Evolutionary conservation across 2,888 invertebrate species (phyloP), one percentile per base, ranked within the genome.

Genomic region (Ochropacha duplaris): DNA sequence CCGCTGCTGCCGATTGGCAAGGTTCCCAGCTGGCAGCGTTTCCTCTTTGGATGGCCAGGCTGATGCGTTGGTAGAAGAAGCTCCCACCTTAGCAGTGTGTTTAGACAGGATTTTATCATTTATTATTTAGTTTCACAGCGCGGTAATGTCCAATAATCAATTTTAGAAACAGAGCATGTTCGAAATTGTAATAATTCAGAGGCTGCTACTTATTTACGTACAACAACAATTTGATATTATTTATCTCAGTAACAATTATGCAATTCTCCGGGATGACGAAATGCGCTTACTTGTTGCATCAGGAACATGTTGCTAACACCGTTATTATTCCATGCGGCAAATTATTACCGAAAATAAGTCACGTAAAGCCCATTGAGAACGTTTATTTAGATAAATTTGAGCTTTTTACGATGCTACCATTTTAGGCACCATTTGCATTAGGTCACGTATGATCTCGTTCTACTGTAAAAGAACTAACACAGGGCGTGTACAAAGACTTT

Each of bases 201-300:
- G 19, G 44, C n/a, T 44, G 44, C 9, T 6, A 19, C 6, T 19
- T 44, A 44, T 44, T 16, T 19, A 19, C 14, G 16, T 44, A 19
- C 19, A 16, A 16, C n/a, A 39, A 19, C 52, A 22, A 52, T 54
- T 22, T 34, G 36, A 36, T 16, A 31, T 36, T 22, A 16, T 24
- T 36, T 22, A 16, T 24, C 49, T 36, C 34, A 16, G 57, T 57
- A 49, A 57, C 49, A 49, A 36, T 52, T 49, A 26, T 50, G 44
- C 44, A 44, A 44, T 19, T 44, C 19, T 44, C 44, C 26, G 50
- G 61, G 57, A 67, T 81, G 73, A 76, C 50, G 81, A 76, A 79
- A 81, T 66, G 52, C 57, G 56, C 59, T 61, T 60, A 60, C 57
- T 54, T 56, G 65, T 81, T 79, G 72, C 75, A 72, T 75, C 77